A percentile compares a stretch with the other conserved stretches of the same genome.
phyloP scores from a whole-genome alignment of 2,797 vertebrate genomes.

The Hyperoplus lanceolatus region DNA sequence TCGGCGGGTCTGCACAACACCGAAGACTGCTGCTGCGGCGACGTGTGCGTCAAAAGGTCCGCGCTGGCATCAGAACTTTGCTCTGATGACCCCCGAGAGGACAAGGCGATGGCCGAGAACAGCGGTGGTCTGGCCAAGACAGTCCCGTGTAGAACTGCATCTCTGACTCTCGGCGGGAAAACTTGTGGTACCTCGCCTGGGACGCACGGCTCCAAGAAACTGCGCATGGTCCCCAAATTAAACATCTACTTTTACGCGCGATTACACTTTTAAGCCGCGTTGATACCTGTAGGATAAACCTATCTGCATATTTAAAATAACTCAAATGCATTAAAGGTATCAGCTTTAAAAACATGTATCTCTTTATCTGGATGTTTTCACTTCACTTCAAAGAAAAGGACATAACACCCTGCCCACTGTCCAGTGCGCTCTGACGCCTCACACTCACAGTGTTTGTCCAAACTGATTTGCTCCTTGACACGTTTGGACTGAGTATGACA shows the following conservation, averaged over 20 bases:
- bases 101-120: conserved; percentile 86
- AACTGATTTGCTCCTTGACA: conserved; percentile 92
- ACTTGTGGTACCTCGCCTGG: conserved; percentile 86
- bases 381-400: background rate
- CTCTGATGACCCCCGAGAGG: conserved; percentile 83
- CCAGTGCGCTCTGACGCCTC: conserved; percentile 65
- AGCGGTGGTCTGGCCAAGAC: conserved; percentile 86
- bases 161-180: conserved; percentile 86
- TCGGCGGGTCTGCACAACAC: conserved; percentile 83
- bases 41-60: conserved; percentile 81
- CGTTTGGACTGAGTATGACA: conserved; percentile 87
- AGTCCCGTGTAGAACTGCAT: conserved; percentile 85
- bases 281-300: background rate
- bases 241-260: conserved; percentile 45
- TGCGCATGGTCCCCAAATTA: conserved; percentile 55
- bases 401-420: background rate
- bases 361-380: background rate
- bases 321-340: background rate
- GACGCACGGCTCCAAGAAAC: conserved; percentile 50
- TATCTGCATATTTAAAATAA: background rate
- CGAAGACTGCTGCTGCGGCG: conserved; percentile 79
- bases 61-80: conserved; percentile 84
- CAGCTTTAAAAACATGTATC: background rate
- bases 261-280: background rate
- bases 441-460: conserved; percentile 71